phyloP scores from a whole-genome alignment of 2,888 invertebrate species.

The Onthophagus sagittarius region DNA sequence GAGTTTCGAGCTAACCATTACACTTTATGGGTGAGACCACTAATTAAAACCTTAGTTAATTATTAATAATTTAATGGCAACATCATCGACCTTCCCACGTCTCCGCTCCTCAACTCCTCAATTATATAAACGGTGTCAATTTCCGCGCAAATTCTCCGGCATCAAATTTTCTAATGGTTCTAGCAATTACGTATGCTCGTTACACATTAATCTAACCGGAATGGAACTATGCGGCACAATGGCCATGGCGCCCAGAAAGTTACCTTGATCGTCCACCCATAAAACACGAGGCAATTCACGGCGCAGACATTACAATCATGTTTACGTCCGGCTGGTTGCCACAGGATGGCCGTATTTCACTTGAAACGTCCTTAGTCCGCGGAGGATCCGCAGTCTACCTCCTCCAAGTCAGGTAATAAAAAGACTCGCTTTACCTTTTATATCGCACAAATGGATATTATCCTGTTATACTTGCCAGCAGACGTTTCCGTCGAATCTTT shows the following conservation, averaged over 20 bases:
- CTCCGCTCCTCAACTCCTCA: no score
- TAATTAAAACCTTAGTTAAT: background rate
- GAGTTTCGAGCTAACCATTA: background rate
- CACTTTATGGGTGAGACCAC: background rate
- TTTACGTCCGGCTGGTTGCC: constrained; percentile 2
- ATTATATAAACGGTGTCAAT: background rate
- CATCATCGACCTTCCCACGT: background rate
- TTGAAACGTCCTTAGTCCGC: constrained; percentile 8
- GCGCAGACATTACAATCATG: constrained; percentile 10
- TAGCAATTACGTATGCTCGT: background rate
- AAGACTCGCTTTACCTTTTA: constrained; percentile 1
- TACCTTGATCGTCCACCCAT: constrained; percentile 10
- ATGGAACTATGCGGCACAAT: background rate
- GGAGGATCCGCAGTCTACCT: background rate
- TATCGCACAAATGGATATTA: background rate
- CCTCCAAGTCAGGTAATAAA: constrained; percentile 5
- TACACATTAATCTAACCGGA: background rate
- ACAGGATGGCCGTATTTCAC: constrained; percentile 7
- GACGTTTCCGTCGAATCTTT: background rate
- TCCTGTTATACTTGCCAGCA: background rate
- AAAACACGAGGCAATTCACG: constrained; percentile 9
- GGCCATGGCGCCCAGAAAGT: background rate
- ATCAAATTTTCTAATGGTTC: background rate
- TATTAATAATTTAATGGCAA: background rate
- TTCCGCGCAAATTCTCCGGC: background rate